Conservation (phyloP, 2,888 invertebrate species). For the Dorcus parallelipipedus region DNA sequence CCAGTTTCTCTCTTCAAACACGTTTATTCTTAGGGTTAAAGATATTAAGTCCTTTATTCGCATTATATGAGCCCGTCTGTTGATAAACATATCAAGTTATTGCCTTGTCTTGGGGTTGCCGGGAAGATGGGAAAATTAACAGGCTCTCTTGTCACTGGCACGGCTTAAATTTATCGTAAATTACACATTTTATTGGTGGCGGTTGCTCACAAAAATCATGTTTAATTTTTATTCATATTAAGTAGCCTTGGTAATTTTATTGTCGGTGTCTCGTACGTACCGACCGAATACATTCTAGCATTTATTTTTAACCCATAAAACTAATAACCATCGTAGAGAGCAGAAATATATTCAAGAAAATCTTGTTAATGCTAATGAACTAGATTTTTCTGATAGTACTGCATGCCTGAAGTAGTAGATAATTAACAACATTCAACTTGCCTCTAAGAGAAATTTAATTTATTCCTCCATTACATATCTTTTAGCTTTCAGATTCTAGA, state of each 20-base stretch:
- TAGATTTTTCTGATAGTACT: no score
- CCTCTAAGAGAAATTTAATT: no score
- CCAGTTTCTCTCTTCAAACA: background rate
- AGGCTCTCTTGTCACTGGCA: slow-evolving; percentile 1
- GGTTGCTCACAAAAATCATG: slow-evolving; percentile 11
- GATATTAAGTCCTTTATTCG: slow-evolving; percentile 22
- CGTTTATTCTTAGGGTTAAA: slow-evolving; percentile 16
- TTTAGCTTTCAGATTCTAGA: no score
- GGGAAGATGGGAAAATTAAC: slow-evolving; percentile 8
- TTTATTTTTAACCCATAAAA: no score
- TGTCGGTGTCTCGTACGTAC: background rate
- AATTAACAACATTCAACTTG: no score
- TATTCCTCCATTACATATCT: no score
- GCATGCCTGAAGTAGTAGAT: no score
- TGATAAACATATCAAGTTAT: slow-evolving; percentile 27
- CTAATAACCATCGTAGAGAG: no score
- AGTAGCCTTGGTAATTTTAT: slow-evolving; percentile 12
- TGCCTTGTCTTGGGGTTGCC: slow-evolving; percentile 19
- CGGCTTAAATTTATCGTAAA: slow-evolving; percentile 20
- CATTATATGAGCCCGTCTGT: slow-evolving; percentile 21
- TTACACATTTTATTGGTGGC: slow-evolving; percentile 19
- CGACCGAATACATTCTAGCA: no score
- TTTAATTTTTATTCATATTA: slow-evolving; percentile 17
- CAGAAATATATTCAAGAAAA: no score
- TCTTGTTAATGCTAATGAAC: no score